Evolutionary conservation across 1,140 invertebrate species (phyloP), one percentile per base, ranked within the genome.

Genomic region (Brachionus plicatilis): DNA sequence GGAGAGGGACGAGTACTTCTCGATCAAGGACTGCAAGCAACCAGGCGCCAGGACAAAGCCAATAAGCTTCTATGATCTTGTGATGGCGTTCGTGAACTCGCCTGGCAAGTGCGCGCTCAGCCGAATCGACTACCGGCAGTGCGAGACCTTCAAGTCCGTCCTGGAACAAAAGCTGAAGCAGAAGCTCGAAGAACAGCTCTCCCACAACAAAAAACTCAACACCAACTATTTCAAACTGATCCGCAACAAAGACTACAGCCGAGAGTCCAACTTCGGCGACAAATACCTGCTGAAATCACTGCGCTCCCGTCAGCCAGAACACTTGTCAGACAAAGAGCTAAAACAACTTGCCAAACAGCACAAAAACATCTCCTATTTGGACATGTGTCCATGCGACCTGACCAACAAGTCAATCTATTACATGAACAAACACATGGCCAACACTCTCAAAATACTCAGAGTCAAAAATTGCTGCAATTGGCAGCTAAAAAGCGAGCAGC

Each of bases 281-380:
- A 72, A 76, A 12, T 76, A 76, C 43, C 11, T 50, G 11, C 24
- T 76, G 9, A 76, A 76, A 50, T 76, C 72, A 20, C 6, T 76
- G 20, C 72, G 72, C 5, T 76, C 72, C 5, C 50, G 79, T 0
- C 53, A 82, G 29, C 9, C n/a, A 2, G 37, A 45, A 14, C 79
- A 82, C 29, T 65, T 82, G 24, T 65, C n/a, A 1, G 53, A 82
- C 33, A 68, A 20, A 60, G 79, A 82, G 7, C 24, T 82, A 4
- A 82, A 82, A 41, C 50, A 65, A 60, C 17, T 82, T 45, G 8
- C 37, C 20, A 82, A 82, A 82, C 33, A 82, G 7, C 79, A 82
- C 14, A 60, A 82, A 45, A 60, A 65, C 65, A 65, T 82, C 60
- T 20, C n/a, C 29, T 65, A 45, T 60, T 43, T 82, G 17, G 53